Base-by-base conservation (phyloP, 1,140 invertebrate species). In the Drepana arcuata region DNA sequence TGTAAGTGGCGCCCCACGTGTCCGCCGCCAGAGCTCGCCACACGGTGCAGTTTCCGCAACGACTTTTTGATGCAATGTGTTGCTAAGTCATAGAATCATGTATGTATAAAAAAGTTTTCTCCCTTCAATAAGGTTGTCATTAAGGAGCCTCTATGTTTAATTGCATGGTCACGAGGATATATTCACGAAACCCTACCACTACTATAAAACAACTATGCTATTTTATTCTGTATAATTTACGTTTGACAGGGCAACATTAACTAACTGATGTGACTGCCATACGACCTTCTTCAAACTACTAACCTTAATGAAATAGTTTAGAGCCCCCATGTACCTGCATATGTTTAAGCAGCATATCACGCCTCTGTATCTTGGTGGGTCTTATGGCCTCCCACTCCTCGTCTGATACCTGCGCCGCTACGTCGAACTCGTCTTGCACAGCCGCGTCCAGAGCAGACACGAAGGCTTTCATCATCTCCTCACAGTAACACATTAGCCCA, bases 321-420 rank as follows among this genome's bases (percentile, higher is more conserved):
- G n/a, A n/a, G n/a, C n/a, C n/a, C n/a, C n/a, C n/a, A 21, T 18
- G 10, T 29, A 90, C 89, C 68, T 86, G 85, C 24, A 91, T 79
- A 48, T 86, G 86, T 11, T 81, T 80, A 5, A 93, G 58, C 14
- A 93, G 78, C 33, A 86, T 86, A 14, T 83, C 68, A 30, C 87
- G 83, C 30, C 90, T 84, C 41, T 92, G 89, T 7, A 70, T 47
- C 61, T 92, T 92, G 1, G 87, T 88, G 1, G 89, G 88, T 49
- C 89, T 86, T 26, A 92, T 88, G 1, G 89, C 87, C 48, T 93
- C 90, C 88, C 92, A 94, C 68, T 94, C 92, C 66, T 94, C 92
- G 32, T 93, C 90, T 0, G 90, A 92, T 9, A 93, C 88, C 63
- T 89, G 88, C 13, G 87, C 84, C n/a, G 89, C 88, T 25, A 90